Conservation (phyloP, 2,113 vertebrate species). For the Saguinus imperator region DNA sequence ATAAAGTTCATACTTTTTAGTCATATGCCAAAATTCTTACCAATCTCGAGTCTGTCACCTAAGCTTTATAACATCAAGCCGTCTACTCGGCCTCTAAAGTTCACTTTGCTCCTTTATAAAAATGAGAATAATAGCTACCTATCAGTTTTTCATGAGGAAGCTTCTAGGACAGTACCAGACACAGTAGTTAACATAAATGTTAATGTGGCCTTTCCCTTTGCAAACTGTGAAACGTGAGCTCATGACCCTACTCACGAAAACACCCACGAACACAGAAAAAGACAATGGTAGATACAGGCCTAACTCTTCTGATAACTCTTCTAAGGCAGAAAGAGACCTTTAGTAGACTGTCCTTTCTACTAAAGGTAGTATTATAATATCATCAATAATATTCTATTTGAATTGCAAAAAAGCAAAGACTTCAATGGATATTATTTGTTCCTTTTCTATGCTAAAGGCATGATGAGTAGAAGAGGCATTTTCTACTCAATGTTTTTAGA, state of each 20-base stretch:
- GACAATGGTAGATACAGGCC: background rate
- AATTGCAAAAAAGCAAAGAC: slow-evolving; percentile 28
- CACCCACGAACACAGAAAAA: background rate
- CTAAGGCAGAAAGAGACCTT: slow-evolving; percentile 2
- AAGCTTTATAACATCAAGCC: background rate
- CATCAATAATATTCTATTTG: background rate
- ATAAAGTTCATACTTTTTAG: background rate
- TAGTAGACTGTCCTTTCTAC: background rate
- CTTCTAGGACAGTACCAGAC: background rate
- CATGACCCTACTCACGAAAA: background rate
- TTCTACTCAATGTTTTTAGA: slow-evolving; percentile 6
- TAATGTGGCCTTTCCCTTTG: background rate
- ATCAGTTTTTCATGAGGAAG: background rate
- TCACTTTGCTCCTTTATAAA: background rate
- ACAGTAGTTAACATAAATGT: background rate
- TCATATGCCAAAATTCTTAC: slow-evolving; percentile 20
- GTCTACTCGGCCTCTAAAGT: background rate
- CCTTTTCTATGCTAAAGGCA: background rate
- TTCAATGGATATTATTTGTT: background rate
- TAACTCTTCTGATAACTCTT: background rate
- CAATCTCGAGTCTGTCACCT: background rate
- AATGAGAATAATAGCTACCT: background rate
- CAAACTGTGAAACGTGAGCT: background rate
- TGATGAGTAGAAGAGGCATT: background rate
- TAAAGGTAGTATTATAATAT: background rate